Conservation (phyloP, 2,888 invertebrate species). For the Geophilus truncorum region DNA sequence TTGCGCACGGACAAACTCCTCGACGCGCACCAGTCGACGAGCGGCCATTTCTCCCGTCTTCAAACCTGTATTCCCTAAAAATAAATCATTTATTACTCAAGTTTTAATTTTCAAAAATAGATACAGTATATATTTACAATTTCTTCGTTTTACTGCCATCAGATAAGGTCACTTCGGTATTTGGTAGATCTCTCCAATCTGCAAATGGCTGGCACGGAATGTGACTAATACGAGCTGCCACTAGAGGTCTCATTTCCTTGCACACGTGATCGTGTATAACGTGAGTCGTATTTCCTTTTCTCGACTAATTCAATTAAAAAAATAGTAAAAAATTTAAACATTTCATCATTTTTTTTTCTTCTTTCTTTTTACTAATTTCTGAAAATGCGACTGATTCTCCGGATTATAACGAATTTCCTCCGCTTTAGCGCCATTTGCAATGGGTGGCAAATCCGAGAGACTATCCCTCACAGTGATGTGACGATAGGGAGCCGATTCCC, state of each 20-base stretch:
- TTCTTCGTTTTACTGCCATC: constrained; percentile 64
- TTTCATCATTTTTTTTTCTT: too few species aligned
- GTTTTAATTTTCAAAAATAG: neutral
- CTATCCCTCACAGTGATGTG: constrained; percentile 75
- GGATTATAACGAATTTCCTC: constrained; percentile 66
- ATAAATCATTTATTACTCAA: neutral
- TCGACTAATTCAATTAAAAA: constrained; percentile 52
- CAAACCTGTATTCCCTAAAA: constrained; percentile 54
- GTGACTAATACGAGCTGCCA: constrained; percentile 68
- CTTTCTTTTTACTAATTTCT: too few species aligned
- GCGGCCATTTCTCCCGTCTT: constrained; percentile 55
- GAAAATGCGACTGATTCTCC: constrained; percentile 69
- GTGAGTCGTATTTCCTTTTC: constrained; percentile 57
- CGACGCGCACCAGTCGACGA: constrained; percentile 54
- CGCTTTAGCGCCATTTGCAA: constrained; percentile 64
- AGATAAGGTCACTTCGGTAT: constrained; percentile 62
- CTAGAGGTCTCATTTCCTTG: constrained; percentile 74
- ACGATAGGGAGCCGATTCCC: constrained; percentile 65
- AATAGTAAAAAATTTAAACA: neutral
- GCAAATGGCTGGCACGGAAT: constrained; percentile 69
- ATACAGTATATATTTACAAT: constrained; percentile 50
- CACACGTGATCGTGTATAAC: constrained; percentile 70
- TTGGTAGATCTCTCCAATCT: constrained; percentile 83
- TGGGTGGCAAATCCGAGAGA: constrained; percentile 72
- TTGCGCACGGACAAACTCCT: constrained; percentile 73